A percentile compares a stretch with the other conserved stretches of the same genome.
Conservation (phyloP, 2,113 vertebrate species). For the Ibidorhyncha struthersii region DNA sequence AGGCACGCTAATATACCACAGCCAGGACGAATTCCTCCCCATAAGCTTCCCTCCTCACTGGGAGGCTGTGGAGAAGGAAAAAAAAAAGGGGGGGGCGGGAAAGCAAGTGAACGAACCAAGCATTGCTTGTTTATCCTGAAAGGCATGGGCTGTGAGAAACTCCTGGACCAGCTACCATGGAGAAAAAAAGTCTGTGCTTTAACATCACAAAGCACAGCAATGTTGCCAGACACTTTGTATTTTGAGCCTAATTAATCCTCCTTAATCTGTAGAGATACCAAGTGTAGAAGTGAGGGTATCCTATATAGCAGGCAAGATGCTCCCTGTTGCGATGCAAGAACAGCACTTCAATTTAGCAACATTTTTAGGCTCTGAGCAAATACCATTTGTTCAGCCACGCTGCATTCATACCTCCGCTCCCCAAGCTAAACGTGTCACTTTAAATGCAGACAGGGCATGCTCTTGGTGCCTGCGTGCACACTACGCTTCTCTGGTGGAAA, state of each 20-base stretch:
- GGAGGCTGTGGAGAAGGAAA: not conserved
- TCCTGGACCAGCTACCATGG: not conserved
- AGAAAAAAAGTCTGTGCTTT: not conserved
- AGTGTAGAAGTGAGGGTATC: not conserved
- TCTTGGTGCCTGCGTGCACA: fast-evolving
- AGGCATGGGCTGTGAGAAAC: not conserved
- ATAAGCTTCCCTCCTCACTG: not conserved
- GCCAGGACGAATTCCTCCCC: not conserved
- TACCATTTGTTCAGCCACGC: not conserved
- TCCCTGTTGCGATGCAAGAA: not conserved
- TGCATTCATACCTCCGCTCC: not conserved
- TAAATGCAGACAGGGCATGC: not conserved
- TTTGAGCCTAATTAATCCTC: constrained; percentile 50
- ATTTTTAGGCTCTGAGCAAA: not conserved
- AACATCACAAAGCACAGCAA: not conserved
- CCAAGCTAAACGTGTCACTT: not conserved
- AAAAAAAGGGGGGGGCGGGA: not conserved
- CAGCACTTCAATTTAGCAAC: not conserved
- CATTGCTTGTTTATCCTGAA: not conserved
- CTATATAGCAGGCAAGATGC: not conserved
- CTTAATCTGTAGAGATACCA: constrained; percentile 11
- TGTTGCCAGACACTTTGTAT: not conserved
- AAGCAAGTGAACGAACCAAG: not conserved
- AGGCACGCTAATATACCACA: not conserved
- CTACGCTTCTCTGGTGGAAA: not conserved